Evolutionary conservation across 2,797 vertebrate species (phyloP), one percentile per base, ranked within the genome.

Genomic region (Ciconia nigra): DNA sequence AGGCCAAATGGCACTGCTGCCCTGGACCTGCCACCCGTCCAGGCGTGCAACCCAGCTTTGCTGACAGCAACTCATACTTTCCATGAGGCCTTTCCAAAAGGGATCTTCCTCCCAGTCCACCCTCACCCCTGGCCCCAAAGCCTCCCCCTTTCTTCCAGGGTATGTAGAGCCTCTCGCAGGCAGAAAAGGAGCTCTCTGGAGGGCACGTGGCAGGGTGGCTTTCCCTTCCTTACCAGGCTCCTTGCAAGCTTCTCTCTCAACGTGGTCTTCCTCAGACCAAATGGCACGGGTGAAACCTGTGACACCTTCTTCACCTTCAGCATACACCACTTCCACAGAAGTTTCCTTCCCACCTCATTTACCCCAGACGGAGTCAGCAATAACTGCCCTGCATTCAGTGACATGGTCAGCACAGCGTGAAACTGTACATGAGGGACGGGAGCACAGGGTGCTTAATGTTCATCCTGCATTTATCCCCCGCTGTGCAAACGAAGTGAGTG

Each of bases 401-500:
- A 29, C 5, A 13, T 4, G 47, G 25, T 58, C 54, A 85, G 26
- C 67, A 35, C 9, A 12, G 33, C 18, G 24, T 35, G 24, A 57
- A 42, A 22, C 44, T 9, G 10, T 14, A 28, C 35, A 41, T 0
- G 3, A 78, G 6, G 31, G 14, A 15, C 37, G 19, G 35, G 14
- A 72, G 14, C 54, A 20, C 3, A 24, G 58, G 8, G 33, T 33
- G 14, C 12, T 79, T 61, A 22, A 41, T 25, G 47, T 9, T 88
- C 14, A 29, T 49, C 37, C 26, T 52, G 22, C 19, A 11, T 58
- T 57, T 41, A 39, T 39, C 31, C 11, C 49, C 19, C 35, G 39
- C 26, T 16, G 11, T 0, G 0, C 41, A 67, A 49, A 42, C 0
- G 1, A 42, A 35, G 37, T 0, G 5, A 72, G 19, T 16, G 17